Evolutionary conservation across 1,140 invertebrate genomes (phyloP), one percentile per base, ranked within the genome.

Genomic region (Dendrolimus punctatus): DNA sequence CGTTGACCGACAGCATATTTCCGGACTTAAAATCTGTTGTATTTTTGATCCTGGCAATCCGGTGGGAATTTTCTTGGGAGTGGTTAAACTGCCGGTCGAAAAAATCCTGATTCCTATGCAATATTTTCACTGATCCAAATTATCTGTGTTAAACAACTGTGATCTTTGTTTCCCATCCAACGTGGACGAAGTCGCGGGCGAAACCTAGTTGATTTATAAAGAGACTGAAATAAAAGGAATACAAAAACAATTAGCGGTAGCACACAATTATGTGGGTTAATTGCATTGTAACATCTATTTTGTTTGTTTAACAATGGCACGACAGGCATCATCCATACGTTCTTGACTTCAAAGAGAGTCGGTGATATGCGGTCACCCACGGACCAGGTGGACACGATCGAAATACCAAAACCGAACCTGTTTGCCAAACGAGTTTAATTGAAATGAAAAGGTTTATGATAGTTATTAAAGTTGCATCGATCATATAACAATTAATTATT

Each of bases 371-470:
- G 65, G 57, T 64, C 75, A 69, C 66, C 64, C 64, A 68, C 68
- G 62, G 60, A 58, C 73, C 79, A 82, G 76, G 77, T 78, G 73
- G 67, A 75, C 71, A 55, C 60, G 62, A 71, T 57, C 62, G 64
- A 68, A 56, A 65, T 68, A 66, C 63, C 61, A 52, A 46, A 60
- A 62, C 52, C 43, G 42, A 62, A 59, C 61, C 62, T 58, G 62
- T 66, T 68, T 68, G 70, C 59, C 58, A 67, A 65, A 45, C 23
- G 43, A 45, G 6, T 45, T 45, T 45, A 8, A 8, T 9, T 10
- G n/a, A 6, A 45, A 45, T n/a, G 5, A 6, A 8, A 5, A 8
- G 5, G 43, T 45, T 23, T 23, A 23, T 23, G 23, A 23, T 23
- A 23, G 23, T 23, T 23, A 23, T 2, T 23, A 23, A 23, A 23